phyloP scores from a whole-genome alignment of 2,888 invertebrate species.

The Pomacea canaliculata region DNA sequence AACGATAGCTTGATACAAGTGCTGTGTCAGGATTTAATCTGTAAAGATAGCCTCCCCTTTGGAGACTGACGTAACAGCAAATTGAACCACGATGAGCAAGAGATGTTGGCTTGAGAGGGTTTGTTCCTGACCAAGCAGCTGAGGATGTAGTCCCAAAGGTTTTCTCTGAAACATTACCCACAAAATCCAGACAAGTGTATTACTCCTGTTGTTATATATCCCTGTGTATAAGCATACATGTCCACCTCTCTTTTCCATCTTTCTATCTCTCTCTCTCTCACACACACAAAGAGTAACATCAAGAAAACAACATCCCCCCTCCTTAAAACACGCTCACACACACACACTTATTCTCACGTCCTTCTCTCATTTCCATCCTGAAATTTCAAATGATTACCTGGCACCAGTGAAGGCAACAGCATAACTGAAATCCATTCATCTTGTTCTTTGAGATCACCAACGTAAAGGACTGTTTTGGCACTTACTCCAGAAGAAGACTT shows the following conservation, averaged over 20 bases:
- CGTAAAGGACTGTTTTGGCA: slow-evolving; percentile 42
- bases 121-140: slow-evolving; percentile 1
- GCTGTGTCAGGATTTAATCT: slow-evolving; percentile 71
- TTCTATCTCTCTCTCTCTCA: not conserved
- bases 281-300: not conserved
- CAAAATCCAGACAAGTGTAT: too few relatives aligned
- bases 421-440: slow-evolving; percentile 51
- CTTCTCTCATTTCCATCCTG: not conserved
- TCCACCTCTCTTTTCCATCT: not conserved
- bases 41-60: slow-evolving; percentile 81
- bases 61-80: slow-evolving; percentile 77
- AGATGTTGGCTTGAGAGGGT: slow-evolving; percentile 4
- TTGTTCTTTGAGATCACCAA: slow-evolving; percentile 30
- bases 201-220: not conserved
- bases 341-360: too few relatives aligned
- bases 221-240: not conserved
- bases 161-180: slow-evolving; percentile 4
- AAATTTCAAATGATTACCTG: slow-evolving; percentile 42
- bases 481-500: slow-evolving; percentile 45
- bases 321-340: not conserved
- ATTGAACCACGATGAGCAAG: slow-evolving; percentile 71
- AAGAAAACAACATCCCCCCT: not conserved
- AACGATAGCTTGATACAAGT: slow-evolving; percentile 75
- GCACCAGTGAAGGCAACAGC: slow-evolving; percentile 58
- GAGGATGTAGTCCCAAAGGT: not conserved